These are phyloP conservation scores for Sciurus niger DNA, from an alignment of 2,113 vertebrate species.

Conservation along the genomic window DNA sequence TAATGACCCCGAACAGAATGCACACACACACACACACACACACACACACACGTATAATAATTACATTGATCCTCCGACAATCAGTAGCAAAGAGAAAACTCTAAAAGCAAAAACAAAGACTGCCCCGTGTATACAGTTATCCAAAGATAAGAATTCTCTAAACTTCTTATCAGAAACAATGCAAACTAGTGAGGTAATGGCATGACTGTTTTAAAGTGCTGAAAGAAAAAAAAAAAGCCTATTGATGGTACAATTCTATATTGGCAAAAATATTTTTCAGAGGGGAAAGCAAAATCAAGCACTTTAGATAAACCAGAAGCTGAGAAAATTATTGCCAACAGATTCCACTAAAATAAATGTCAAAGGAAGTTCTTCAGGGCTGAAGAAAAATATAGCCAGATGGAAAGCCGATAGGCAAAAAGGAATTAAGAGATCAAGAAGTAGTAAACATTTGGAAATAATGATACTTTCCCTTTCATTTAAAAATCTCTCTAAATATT, in stretches of 20 bases:
- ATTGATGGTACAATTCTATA: neutral
- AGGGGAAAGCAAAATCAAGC: conserved; percentile 25
- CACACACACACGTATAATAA: neutral
- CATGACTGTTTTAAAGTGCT: neutral
- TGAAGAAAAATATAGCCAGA: conserved; percentile 61
- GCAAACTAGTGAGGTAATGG: neutral
- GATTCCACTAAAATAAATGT: no score
- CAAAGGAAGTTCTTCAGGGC: conserved; percentile 31
- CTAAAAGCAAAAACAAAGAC: neutral
- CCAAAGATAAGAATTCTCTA: neutral
- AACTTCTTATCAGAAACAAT: conserved; percentile 13
- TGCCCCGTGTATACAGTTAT: neutral
- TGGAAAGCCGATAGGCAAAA: conserved; percentile 51
- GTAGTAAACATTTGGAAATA: neutral
- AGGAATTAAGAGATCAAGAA: conserved; percentile 16
- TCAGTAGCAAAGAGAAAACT: conserved; percentile 35
- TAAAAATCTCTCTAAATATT: conserved; percentile 1
- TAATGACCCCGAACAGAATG: neutral
- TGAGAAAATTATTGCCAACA: no score
- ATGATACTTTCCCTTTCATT: neutral
- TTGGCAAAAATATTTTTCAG: neutral
- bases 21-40: neutral
- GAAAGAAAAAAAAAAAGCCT: neutral
- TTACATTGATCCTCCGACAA: neutral
- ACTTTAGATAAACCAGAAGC: neutral